phyloP scores from a whole-genome alignment of 2,113 vertebrate species.

The Ceyx margarethae region DNA sequence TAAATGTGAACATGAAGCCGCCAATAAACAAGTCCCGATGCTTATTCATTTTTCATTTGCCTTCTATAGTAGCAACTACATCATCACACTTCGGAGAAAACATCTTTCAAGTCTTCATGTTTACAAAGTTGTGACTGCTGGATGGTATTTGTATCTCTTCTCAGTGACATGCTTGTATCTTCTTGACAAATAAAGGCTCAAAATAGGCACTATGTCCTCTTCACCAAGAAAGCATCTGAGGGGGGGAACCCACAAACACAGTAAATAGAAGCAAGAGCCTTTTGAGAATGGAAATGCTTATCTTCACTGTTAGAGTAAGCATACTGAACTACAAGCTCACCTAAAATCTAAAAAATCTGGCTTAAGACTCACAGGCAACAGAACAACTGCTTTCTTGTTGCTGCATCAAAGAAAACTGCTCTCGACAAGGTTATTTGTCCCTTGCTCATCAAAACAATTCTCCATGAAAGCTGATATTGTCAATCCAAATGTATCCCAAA shows the following conservation, averaged over 20 bases:
- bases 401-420: background rate
- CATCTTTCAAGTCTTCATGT: background rate
- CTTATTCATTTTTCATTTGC: background rate
- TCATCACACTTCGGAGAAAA: background rate
- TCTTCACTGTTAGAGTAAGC: background rate
- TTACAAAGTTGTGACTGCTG: background rate
- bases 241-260: background rate
- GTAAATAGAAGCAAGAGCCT: background rate
- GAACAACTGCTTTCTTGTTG: conserved; percentile 17
- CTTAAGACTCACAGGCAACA: background rate
- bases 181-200: conserved; percentile 8
- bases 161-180: background rate
- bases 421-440: background rate
- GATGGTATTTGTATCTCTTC: background rate
- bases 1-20: background rate
- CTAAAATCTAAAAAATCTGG: background rate
- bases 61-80: background rate
- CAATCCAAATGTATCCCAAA: background rate
- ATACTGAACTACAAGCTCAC: background rate
- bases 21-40: background rate
- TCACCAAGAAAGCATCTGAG: background rate
- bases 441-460: background rate
- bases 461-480: background rate
- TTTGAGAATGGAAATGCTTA: background rate
- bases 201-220: background rate